Conservation (phyloP, 2,113 vertebrate genomes). For the Dicentrarchus labrax region DNA sequence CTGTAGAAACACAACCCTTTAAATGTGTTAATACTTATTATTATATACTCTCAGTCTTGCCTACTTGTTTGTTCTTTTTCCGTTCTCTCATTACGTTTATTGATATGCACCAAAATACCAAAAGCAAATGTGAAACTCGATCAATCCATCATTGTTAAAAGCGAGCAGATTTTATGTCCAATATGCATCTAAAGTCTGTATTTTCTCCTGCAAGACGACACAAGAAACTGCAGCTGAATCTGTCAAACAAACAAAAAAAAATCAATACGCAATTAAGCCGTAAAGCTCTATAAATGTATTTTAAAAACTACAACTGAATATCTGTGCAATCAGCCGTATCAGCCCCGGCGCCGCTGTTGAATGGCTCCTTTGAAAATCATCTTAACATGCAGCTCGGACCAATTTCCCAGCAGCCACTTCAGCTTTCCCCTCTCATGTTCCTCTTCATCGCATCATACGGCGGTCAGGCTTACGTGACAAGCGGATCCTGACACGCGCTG, state of each 20-base stretch:
- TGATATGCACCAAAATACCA: no score
- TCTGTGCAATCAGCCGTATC: not conserved
- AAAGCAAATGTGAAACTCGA: no score
- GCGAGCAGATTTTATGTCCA: not conserved
- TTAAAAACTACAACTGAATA: not conserved
- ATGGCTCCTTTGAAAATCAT: slow-evolving; percentile 52
- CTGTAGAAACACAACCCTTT: no score
- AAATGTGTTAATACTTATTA: no score
- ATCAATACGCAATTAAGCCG: not conserved
- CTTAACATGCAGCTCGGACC: slow-evolving; percentile 27
- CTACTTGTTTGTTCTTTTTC: no score
- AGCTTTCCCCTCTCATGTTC: slow-evolving; percentile 29
- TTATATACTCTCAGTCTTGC: no score
- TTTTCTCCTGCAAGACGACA: not conserved
- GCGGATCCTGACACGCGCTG: slow-evolving; percentile 65
- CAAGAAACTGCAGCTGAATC: not conserved
- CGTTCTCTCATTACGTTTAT: no score
- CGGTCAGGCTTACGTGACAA: slow-evolving; percentile 65
- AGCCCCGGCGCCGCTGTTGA: not conserved
- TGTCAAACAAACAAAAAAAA: not conserved
- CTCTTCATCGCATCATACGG: slow-evolving; percentile 47
- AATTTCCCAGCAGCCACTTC: slow-evolving; percentile 65
- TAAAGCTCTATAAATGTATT: no score
- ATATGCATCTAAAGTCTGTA: not conserved
- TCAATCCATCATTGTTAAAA: not conserved